Percentiles rank a stretch among this genome's conserved stretches.
These are phyloP conservation scores for Formica exsecta DNA, from an alignment of 1,140 invertebrate genomes.

Conservation along the genomic window DNA sequence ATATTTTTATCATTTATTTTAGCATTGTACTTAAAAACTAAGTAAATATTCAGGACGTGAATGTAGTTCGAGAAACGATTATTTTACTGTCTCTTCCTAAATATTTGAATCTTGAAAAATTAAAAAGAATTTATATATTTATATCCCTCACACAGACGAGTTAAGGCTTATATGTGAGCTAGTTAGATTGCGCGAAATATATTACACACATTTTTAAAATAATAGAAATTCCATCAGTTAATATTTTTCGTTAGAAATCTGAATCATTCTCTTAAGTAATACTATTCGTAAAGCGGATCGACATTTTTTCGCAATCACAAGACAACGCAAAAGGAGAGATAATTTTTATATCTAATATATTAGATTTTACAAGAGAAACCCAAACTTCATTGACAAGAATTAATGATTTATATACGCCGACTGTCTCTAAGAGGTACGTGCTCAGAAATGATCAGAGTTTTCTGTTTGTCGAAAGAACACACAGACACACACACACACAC, in stretches of 20 bases:
- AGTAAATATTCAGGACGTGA: background rate
- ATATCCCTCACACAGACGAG: background rate
- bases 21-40: background rate
- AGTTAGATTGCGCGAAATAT: conserved; percentile 30
- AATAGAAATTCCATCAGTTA: background rate
- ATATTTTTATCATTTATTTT: background rate
- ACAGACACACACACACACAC: too few relatives aligned
- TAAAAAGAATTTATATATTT: background rate
- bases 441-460: background rate
- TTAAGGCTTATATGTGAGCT: background rate
- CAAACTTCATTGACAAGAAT: background rate
- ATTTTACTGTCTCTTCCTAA: background rate
- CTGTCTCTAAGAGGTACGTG: background rate
- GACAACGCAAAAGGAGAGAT: too few relatives aligned
- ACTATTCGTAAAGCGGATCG: background rate
- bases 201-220: background rate
- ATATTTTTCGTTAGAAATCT: background rate
- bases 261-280: background rate
- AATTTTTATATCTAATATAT: too few relatives aligned
- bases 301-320: background rate
- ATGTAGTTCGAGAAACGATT: background rate
- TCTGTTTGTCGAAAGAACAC: background rate
- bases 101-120: background rate
- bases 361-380: background rate
- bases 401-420: background rate